Evolutionary conservation across 2,888 invertebrate species (phyloP), one percentile per base, ranked within the genome.

Genomic region (Smittia aterrima): DNA sequence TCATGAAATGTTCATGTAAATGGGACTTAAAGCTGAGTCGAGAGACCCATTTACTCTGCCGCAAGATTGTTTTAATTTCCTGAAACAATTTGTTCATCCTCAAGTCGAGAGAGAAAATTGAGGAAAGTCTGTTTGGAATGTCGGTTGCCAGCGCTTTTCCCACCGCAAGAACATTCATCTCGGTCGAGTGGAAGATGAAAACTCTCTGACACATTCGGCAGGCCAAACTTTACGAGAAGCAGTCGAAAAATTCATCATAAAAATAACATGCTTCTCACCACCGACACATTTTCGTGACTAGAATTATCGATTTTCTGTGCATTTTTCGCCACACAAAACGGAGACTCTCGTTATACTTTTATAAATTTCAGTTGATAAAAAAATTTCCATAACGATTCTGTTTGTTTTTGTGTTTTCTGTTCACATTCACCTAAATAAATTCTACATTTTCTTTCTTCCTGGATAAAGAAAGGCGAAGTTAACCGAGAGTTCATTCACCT

Each of bases 281-380:
- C 70, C 70, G 70, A 70, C 67, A 70, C 70, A 40, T 72, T 72
- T 72, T 22, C 71, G 71, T 72, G 71, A 72, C 71, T 72, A 62
- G 62, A 53, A 72, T 72, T 72, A 72, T 72, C 71, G 71, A 72
- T 72, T 72, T 72, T 72, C 27, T 27, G 40, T 66, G 66, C 38
- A 66, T 38, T 66, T 38, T 38, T 6, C 32, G 40, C 66, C 32
- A 66, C 40, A 20, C 2, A 64, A 64, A 64, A 47, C 2, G 3
- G 24, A 58, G 11, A 16, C 47, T 47, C 16, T 47, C 47, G 47
- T 67, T 67, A 67, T 67, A 41, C 32, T 58, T 58, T 58, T 58
- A 22, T 22, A 22, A 24, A 18, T 24, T 13, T 20, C 24, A 58
- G 58, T 58, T 58, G 58, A 58, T 58, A 18, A 24, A 58, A 22